A percentile compares a stretch with the other conserved stretches of the same genome.
Evolutionary conservation across 2,113 vertebrate genomes (phyloP).

Genomic region (Marmota flaviventris): DNA sequence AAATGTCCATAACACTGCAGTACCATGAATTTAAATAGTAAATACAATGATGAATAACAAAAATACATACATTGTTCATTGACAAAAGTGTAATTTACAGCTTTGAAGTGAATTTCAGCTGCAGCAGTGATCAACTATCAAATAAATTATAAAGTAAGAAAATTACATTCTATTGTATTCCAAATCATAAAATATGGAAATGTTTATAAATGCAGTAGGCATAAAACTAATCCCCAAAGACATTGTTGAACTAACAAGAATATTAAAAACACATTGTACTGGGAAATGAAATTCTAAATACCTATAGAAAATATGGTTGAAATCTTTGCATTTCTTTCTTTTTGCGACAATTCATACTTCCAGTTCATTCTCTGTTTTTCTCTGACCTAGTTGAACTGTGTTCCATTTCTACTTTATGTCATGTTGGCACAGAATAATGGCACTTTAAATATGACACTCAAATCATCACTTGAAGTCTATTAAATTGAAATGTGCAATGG

Average conservation of each 20-base stretch:
- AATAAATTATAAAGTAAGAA: neutral
- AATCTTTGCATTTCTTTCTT: neutral
- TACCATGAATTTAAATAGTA: neutral
- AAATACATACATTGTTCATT: neutral
- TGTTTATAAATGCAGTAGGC: neutral
- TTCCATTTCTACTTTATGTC: neutral
- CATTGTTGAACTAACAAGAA: neutral
- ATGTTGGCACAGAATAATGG: neutral
- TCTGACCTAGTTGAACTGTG: neutral
- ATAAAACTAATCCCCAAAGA: neutral
- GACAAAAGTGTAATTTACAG: neutral
- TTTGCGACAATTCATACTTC: neutral
- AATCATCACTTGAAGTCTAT: neutral
- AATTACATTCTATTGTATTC: neutral
- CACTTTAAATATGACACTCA: neutral
- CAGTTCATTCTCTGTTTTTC: neutral
- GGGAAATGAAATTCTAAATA: neutral
- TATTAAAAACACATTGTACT: neutral
- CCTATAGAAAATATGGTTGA: neutral
- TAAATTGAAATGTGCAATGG: neutral
- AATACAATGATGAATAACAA: neutral
- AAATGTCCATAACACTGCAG: neutral
- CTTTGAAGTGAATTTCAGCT: neutral
- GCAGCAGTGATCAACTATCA: neutral
- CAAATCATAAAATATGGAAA: neutral